A percentile compares a stretch with the other conserved stretches of the same genome.
Conservation (phyloP, 2,888 invertebrate species). For the Drosophila paucipuncta region DNA sequence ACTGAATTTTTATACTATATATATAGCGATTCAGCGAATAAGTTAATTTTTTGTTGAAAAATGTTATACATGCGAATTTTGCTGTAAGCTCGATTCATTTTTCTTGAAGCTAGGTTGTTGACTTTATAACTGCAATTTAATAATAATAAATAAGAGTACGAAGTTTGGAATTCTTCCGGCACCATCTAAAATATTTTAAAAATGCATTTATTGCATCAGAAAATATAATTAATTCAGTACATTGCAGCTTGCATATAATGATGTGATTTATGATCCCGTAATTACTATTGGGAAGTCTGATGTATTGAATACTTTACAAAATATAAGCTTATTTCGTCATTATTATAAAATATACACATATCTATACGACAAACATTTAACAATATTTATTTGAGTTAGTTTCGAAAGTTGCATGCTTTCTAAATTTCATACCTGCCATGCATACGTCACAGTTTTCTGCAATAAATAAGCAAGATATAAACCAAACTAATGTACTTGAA, state of each 20-base stretch:
- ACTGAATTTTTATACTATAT: neutral
- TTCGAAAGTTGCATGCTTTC: neutral
- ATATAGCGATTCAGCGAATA: neutral
- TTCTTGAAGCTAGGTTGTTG: neutral
- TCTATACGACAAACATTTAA: neutral
- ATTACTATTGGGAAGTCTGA: neutral
- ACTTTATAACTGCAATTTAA: neutral
- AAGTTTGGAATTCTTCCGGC: neutral
- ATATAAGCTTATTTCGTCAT: neutral
- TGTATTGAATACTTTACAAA: neutral
- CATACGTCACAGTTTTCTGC: slow-evolving; percentile 48
- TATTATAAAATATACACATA: neutral
- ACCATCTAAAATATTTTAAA: neutral
- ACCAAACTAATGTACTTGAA: neutral
- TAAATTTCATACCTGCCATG: slow-evolving; percentile 64
- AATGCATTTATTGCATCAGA: neutral
- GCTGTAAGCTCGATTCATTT: neutral
- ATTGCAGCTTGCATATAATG: neutral
- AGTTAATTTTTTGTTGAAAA: neutral
- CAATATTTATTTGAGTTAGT: neutral
- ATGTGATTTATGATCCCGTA: neutral
- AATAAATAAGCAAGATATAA: slow-evolving; percentile 28
- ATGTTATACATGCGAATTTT: neutral
- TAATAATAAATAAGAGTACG: neutral
- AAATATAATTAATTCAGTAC: neutral